Evolutionary conservation across 2,797 vertebrate species (phyloP), one percentile per base, ranked within the genome.

Genomic region (Hippoglossus hippoglossus): DNA sequence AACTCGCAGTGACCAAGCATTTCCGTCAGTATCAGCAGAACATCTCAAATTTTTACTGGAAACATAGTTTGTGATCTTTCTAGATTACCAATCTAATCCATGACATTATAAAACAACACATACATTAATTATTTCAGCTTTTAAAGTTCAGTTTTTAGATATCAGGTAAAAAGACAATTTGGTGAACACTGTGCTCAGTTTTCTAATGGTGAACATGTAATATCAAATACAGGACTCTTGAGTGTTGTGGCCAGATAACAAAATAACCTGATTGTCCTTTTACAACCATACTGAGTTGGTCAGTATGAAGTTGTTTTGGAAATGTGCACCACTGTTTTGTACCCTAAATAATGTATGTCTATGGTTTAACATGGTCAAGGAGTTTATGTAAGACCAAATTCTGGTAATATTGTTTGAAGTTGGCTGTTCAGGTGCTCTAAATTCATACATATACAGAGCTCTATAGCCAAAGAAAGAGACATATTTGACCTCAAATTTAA

Each of bases 401-500:
- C 2, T 56, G 25, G 28, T 31, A 16, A 3, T 26, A 54, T 28
- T 54, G 21, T 53, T 5, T 25, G 12, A 24, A 13, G 10, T 53
- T 9, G 10, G 3, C 24, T 53, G 25, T 16, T 50, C 49, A 22
- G 49, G n/a, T 22, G 49, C 41, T 50, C 16, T 22, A 2, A 50
- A 50, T 13, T 8, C 21, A 16, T n/a, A 21, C 22, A 24, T 2
- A 19, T 21, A 44, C 39, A 24, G 36, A 46, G 36, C 28, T 62
- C 36, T 21, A 1, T 13, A 22, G 41, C 3, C 19, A 44, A 54
- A 11, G 10, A 55, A 26, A 53, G 41, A 3, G 19, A 52, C 22
- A 46, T 21, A 11, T 56, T 51, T 53, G 47, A 71, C 13, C 22
- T 59, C 15, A 71, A 21, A 66, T 65, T 46, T 11, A 53, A 44